A percentile compares a stretch with the other conserved stretches of the same genome.
Evolutionary conservation across 2,888 invertebrate species (phyloP).

Genomic region (Helleia helle): DNA sequence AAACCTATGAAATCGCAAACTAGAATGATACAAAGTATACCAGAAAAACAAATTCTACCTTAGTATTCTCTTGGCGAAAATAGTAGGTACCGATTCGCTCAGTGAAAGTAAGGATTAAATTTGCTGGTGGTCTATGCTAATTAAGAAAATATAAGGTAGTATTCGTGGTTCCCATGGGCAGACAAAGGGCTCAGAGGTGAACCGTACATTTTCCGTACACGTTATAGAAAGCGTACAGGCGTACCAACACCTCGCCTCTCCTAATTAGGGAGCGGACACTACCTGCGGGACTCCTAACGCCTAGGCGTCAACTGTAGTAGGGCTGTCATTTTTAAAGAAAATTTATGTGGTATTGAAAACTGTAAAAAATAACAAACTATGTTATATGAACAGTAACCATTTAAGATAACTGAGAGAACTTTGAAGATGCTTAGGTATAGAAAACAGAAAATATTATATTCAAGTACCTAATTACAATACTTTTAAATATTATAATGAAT

Average conservation of each 20-base stretch:
- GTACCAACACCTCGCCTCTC: slow-evolving; percentile 60
- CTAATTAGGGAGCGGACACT: slow-evolving; percentile 59
- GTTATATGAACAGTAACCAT: too few relatives aligned
- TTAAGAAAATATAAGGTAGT: slow-evolving; percentile 18
- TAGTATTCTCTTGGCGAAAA: too few relatives aligned
- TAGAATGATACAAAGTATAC: too few relatives aligned
- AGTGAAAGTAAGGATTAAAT: background rate
- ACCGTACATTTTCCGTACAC: slow-evolving; percentile 35
- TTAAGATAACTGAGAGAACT: too few relatives aligned
- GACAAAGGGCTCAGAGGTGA: slow-evolving; percentile 23
- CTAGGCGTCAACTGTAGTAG: slow-evolving; percentile 38
- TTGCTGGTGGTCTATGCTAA: slow-evolving; percentile 8
- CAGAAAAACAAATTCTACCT: too few relatives aligned
- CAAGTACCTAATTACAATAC: too few relatives aligned
- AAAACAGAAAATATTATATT: too few relatives aligned
- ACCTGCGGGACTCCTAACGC: slow-evolving; percentile 46
- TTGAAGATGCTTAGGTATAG: too few relatives aligned
- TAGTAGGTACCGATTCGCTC: too few relatives aligned
- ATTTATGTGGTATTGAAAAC: background rate
- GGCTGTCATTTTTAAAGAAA: slow-evolving; percentile 29
- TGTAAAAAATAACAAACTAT: too few relatives aligned
- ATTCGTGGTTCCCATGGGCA: slow-evolving; percentile 22
- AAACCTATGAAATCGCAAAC: too few relatives aligned
- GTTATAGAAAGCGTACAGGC: slow-evolving; percentile 52
- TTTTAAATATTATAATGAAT: too few relatives aligned